Evolutionary conservation across 2,797 vertebrate genomes (phyloP), one percentile per base, ranked within the genome.

Genomic region (Sebastes wilsoni): DNA sequence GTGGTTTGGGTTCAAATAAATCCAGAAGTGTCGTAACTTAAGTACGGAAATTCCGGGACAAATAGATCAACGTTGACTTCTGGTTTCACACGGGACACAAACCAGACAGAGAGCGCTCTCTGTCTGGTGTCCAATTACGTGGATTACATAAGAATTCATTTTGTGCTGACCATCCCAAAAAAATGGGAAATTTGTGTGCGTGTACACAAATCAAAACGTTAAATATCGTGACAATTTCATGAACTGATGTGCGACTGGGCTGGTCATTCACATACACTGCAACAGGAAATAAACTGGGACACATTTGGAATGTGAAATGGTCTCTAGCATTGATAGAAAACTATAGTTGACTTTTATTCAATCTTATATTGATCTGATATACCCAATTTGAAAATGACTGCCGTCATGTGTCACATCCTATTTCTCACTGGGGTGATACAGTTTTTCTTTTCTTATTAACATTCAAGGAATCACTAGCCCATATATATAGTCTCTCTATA

Each of bases 281-380:
- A 49, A 49, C 46, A 49, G 8, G 46, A 20, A 49, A 49, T 20
- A 49, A 49, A 49, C 8, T 0, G 8, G 46, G 46, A n/a, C 46
- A 52, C 46, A 52, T 52, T 52, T 52, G 18, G 18, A 52, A 52
- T 52, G 8, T 52, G 18, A 52, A 52, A 52, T 52, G 46, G 46
- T 52, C 46, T 36, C 36, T 36, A 13, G 32, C 20, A 14, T 55
- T 56, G 20, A 59, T 8, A 65, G 28, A 59, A 69, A 79, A 55
- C 20, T 27, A 59, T n/a, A 6, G 6, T 14, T 66, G 58, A 65
- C 30, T 34, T 79, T 79, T 69, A 72, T 60, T 75, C 55, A 71
- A 67, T 71, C 11, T 27, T 34, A 23, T 36, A 75, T 79, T 36
- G 46, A 49, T 49, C 46, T 6, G 5, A 58, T 67, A 23, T 42